Base-by-base conservation (phyloP, 2,888 invertebrate species). In the Therioaphis trifolii region DNA sequence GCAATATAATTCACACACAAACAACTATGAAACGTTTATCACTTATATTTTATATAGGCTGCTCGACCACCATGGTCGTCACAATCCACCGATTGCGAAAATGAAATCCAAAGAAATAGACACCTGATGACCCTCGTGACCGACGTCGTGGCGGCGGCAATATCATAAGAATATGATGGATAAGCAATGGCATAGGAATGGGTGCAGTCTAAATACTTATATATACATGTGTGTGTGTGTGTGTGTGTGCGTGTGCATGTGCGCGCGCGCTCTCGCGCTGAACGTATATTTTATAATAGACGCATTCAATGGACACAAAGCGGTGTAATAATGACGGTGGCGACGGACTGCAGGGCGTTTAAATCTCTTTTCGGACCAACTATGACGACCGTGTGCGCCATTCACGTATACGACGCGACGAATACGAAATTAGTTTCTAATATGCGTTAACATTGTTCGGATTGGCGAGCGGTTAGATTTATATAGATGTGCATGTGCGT, bases 351-450 rank as follows among this genome's bases (percentile, higher is more conserved):
- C 46, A 49, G 63, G 35, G 82, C 82, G 74, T 82, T 80, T 61
- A 72, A 80, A 49, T 80, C 72, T 80, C 71, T 58, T 61, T 77
- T 18, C 11, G 46, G 61, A 80, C 58, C 68, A 24, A 11, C 69
- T 55, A 75, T 55, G 18, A 18, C 29, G 21, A 35, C 4, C 11
- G 27, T 21, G 14, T 63, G n/a, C 46, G 35, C 1, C 27, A 24
- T 46, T 21, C 14, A 63, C n/a, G 29, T 52, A 46, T 40, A 49
- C 61, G 63, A 71, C 72, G 24, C 52, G 40, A 40, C 49, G 74
- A 82, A 82, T 74, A 82, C 82, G 46, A 74, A 74, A 82, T 82
- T 74, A 63, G 82, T 63, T 63, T 49, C 71, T 61, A 72, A 72
- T 72, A 72, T 61, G 35, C 72, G 63, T 72, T 52, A 29, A 71